Evolutionary conservation across 1,140 invertebrate species (phyloP), one percentile per base, ranked within the genome.

Genomic region (Temnothorax nylanderi): DNA sequence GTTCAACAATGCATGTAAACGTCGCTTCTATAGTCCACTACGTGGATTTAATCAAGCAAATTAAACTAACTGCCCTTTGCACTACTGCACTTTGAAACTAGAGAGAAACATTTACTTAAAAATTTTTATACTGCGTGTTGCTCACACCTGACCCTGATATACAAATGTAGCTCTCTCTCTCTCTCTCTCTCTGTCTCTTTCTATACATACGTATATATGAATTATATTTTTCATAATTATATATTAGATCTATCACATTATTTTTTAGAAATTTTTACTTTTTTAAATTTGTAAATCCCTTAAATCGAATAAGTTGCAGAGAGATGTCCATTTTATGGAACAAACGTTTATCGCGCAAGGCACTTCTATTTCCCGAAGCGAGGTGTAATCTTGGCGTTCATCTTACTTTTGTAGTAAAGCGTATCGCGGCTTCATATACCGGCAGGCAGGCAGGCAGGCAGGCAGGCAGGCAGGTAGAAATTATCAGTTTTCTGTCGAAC

Each of bases 401-500:
- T 54, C 34, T 41, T 26, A n/a, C 6, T 69, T 5, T 47, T 6
- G 18, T n/a, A 41, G 41, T 10, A 21, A 37, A 51, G 7, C 62
- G 34, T 26, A 54, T 54, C 77, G 8, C n/a, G 2, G 60, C 6
- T 67, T 37, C 21, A 26, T 37, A 49, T 13, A 37, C 0, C 26
- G 80, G 18, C n/a, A 21, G 65, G 26, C 18, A 47, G 13, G 26
- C 26, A 37, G 80, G 18, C n/a, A 21, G 65, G 26, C 18, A 47
- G 13, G 26, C 26, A 37, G 18, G 18, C 26, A 72, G 26, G 26
- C 26, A 37, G 18, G 18, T 18, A 72, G 54, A 32, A 74, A 84
- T 84, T 49, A 84, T 84, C 80, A 84, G 80, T 84, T 74, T 74
- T n/a, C 54, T 62, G 51, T 65, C 82, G 60, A 26, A 78, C 34